phyloP scores from a whole-genome alignment of 2,113 vertebrate species.

The Zootoca vivipara region DNA sequence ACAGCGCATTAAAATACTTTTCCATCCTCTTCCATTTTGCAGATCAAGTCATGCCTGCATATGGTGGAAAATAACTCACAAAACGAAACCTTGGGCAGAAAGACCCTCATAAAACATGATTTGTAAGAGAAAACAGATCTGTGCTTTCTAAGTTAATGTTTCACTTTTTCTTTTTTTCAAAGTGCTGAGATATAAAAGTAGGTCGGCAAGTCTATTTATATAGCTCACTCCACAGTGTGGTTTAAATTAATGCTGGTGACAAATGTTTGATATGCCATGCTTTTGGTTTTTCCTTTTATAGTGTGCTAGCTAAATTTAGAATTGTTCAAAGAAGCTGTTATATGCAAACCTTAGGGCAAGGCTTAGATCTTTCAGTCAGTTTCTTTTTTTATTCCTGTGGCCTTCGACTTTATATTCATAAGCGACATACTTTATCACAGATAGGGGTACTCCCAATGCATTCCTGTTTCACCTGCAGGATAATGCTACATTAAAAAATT shows the following conservation, averaged over 20 bases:
- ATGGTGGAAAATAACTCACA: conserved; percentile 40
- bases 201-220: conserved; percentile 68
- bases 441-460: neutral
- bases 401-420: conserved; percentile 39
- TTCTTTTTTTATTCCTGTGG: conserved; percentile 28
- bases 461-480: neutral
- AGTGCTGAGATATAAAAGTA: conserved; percentile 68
- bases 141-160: conserved; percentile 55
- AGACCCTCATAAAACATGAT: conserved; percentile 55
- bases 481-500: neutral
- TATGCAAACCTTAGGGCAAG: conserved; percentile 44
- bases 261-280: conserved; percentile 50
- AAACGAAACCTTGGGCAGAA: conserved; percentile 53
- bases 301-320: conserved; percentile 62
- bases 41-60: conserved; percentile 38
- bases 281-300: conserved; percentile 53
- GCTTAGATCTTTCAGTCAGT: conserved; percentile 45
- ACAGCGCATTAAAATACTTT: conserved; percentile 47
- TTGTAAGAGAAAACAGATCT: conserved; percentile 53
- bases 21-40: conserved; percentile 40
- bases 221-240: conserved; percentile 58
- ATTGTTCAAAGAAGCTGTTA: conserved; percentile 59
- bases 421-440: neutral
- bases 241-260: conserved; percentile 61
- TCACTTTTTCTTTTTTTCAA: conserved; percentile 43